Conservation (phyloP, 2,113 vertebrate species). For the Coturnix japonica region DNA sequence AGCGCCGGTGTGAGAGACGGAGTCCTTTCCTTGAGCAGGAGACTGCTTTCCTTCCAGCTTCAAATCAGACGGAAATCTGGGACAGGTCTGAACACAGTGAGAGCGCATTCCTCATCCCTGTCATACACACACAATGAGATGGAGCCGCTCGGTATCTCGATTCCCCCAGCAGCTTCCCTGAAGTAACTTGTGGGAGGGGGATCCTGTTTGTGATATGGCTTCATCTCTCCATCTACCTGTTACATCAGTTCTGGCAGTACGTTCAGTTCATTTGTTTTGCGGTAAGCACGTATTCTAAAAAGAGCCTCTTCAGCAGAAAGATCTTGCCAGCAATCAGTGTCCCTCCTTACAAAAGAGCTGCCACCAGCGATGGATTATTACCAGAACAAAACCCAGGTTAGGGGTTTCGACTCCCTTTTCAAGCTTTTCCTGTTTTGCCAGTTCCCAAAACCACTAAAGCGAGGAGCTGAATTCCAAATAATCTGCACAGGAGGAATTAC, state of each 20-base stretch:
- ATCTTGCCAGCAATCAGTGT: neutral
- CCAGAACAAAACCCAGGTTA: slow-evolving; percentile 37
- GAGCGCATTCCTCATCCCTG: slow-evolving; percentile 25
- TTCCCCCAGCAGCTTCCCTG: slow-evolving; percentile 11
- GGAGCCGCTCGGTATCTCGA: neutral
- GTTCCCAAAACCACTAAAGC: slow-evolving; percentile 48
- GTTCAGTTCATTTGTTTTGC: neutral
- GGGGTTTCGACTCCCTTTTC: slow-evolving; percentile 53
- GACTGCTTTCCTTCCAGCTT: neutral
- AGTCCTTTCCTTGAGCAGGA: neutral
- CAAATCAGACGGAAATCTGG: slow-evolving; percentile 25
- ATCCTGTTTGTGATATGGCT: neutral
- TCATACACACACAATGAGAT: neutral
- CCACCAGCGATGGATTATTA: slow-evolving; percentile 63
- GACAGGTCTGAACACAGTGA: slow-evolving; percentile 55
- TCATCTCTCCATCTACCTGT: slow-evolving; percentile 53
- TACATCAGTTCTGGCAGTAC: slow-evolving; percentile 13
- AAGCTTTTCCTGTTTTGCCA: slow-evolving; percentile 60
- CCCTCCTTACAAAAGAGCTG: slow-evolving; percentile 43
- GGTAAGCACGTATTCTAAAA: neutral
- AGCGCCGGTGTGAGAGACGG: neutral
- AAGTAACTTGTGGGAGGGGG: neutral
- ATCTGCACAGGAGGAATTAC: slow-evolving; percentile 10
- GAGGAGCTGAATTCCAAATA: slow-evolving; percentile 44
- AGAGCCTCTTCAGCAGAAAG: slow-evolving; percentile 27